A percentile compares a stretch with the other conserved stretches of the same genome.
These are phyloP conservation scores for Zonitis immaculata DNA, from an alignment of 2,888 invertebrate species.

Conservation along the genomic window DNA sequence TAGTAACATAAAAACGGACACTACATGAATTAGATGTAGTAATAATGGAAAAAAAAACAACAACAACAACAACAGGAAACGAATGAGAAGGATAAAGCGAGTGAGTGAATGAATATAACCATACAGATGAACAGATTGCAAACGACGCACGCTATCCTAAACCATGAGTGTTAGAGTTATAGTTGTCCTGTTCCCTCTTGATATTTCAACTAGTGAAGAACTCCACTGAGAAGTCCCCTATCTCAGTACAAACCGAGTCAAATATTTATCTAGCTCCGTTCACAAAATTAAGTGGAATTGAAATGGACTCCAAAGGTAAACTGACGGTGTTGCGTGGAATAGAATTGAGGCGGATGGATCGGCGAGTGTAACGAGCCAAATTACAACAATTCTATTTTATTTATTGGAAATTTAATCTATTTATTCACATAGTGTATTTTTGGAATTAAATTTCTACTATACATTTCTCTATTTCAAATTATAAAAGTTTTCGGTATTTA, in stretches of 20 bases:
- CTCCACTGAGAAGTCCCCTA: conserved; percentile 33
- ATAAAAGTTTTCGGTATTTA: too few relatives aligned
- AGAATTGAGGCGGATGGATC: conserved; percentile 21
- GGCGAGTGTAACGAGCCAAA: conserved; percentile 21
- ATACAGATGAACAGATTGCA: conserved; percentile 22
- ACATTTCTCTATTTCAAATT: too few relatives aligned
- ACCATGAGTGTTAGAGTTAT: conserved; percentile 2
- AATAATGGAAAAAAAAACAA: too few relatives aligned
- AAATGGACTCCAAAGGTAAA: conserved; percentile 51
- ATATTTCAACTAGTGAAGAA: conserved; percentile 12
- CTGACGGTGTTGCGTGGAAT: conserved; percentile 32
- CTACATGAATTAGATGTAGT: too few relatives aligned
- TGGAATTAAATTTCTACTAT: too few relatives aligned
- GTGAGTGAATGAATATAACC: conserved; percentile 15
- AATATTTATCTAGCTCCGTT: conserved; percentile 50
- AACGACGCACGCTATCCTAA: conserved; percentile 5
- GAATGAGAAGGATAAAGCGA: conserved; percentile 4
- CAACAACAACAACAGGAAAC: too few relatives aligned
- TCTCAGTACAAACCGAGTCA: conserved; percentile 45
- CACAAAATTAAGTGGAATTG: conserved; percentile 53
- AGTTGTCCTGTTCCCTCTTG: conserved; percentile 6
- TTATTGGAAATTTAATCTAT: too few relatives aligned
- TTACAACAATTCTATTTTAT: background rate
- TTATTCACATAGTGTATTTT: too few relatives aligned
- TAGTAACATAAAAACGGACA: background rate